Evolutionary conservation across 1,140 invertebrate species (phyloP).

Genomic region (Telenomus remus): DNA sequence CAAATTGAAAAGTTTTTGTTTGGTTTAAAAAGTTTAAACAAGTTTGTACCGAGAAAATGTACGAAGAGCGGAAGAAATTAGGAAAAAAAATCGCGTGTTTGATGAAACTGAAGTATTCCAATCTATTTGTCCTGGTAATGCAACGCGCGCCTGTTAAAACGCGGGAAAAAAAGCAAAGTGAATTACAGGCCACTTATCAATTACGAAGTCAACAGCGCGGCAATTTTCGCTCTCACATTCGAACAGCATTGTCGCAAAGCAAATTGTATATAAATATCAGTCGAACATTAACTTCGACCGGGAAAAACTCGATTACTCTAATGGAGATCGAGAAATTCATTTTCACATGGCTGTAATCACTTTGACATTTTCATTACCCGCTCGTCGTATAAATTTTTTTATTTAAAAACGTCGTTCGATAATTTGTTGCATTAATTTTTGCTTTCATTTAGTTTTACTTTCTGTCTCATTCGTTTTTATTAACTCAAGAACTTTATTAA

Average conservation of each 20-base stretch:
- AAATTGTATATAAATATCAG: conserved; percentile 13
- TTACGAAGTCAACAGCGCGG: conserved; percentile 10
- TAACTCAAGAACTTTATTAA: too few relatives aligned
- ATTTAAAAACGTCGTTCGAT: too few relatives aligned
- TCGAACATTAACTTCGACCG: conserved; percentile 11
- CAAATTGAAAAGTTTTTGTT: too few relatives aligned
- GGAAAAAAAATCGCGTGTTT: too few relatives aligned
- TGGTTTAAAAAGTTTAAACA: too few relatives aligned
- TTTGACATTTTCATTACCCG: too few relatives aligned
- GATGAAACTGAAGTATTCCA: not conserved
- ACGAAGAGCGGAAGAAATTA: too few relatives aligned
- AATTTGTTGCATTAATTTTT: too few relatives aligned
- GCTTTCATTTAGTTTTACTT: too few relatives aligned
- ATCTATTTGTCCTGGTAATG: conserved; percentile 19
- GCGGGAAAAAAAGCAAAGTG: conserved; percentile 9
- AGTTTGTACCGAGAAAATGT: too few relatives aligned
- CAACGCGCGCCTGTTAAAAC: conserved; percentile 6
- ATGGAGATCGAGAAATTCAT: not conserved
- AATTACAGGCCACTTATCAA: conserved; percentile 23
- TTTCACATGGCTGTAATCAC: not conserved
- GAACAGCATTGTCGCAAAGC: conserved; percentile 7
- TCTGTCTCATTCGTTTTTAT: too few relatives aligned
- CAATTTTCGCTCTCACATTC: conserved; percentile 11
- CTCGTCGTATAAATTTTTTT: too few relatives aligned
- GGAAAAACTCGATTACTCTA: conserved; percentile 11